These are phyloP conservation scores for Hyperoplus immaculatus DNA, from an alignment of 2,797 vertebrate genomes.

Conservation along the genomic window DNA sequence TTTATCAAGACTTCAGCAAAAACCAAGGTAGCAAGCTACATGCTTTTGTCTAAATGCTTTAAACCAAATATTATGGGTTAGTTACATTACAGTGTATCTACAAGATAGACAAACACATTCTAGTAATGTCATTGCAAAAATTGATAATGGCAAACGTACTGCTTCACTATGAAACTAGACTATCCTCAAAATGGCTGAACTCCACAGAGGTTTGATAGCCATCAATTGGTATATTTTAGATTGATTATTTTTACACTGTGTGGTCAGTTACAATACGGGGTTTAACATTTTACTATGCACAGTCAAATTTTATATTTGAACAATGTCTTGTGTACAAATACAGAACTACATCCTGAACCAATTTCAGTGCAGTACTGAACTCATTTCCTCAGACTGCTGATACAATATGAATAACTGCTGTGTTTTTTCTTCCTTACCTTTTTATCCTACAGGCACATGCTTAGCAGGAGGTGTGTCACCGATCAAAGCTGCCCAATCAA, in stretches of 20 bases:
- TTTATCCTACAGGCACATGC: constrained; percentile 16
- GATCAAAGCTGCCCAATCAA: constrained; percentile 30
- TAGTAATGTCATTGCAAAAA: background rate
- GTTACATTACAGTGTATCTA: background rate
- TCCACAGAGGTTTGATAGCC: background rate
- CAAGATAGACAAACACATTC: background rate
- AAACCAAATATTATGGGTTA: background rate
- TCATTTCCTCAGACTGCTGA: background rate
- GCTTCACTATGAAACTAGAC: background rate
- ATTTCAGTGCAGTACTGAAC: background rate
- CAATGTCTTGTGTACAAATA: background rate
- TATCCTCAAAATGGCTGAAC: no score
- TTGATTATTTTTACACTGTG: background rate
- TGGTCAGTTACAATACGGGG: fast-evolving
- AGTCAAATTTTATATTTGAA: background rate
- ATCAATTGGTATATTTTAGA: background rate
- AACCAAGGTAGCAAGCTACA: no score
- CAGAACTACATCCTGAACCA: background rate
- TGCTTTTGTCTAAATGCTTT: background rate
- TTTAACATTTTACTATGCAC: background rate
- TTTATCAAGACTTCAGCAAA: background rate
- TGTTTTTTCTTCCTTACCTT: background rate
- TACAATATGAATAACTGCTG: background rate
- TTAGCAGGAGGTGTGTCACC: constrained; percentile 40
- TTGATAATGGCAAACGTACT: background rate